Percentiles rank a stretch among this genome's conserved stretches.
These are phyloP conservation scores for Cataglyphis cursor DNA, from an alignment of 2,888 invertebrate species.

Conservation along the genomic window DNA sequence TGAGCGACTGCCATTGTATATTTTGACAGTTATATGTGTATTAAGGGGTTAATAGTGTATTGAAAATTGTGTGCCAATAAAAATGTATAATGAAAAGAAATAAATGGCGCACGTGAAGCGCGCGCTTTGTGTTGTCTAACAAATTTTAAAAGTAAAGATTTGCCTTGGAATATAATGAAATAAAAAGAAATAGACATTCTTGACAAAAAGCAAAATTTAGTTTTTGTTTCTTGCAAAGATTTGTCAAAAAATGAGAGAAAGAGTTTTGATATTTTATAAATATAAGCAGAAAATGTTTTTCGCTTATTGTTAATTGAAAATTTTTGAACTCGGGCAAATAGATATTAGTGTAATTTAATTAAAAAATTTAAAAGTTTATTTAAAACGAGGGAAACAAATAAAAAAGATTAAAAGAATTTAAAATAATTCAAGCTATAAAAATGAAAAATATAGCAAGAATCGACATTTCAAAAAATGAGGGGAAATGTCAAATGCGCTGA, in stretches of 20 bases:
- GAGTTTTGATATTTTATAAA: neutral
- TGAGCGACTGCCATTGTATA: too few species aligned
- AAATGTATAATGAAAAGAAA: too few species aligned
- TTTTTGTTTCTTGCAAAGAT: neutral
- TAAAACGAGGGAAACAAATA: neutral
- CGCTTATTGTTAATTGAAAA: neutral
- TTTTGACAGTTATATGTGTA: too few species aligned
- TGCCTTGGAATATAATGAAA: neutral
- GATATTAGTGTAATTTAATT: neutral
- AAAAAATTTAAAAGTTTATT: neutral
- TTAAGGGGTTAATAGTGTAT: too few species aligned
- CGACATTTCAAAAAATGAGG: neutral
- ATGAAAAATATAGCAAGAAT: conserved; percentile 6
- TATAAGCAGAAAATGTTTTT: neutral
- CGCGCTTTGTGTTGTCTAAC: neutral
- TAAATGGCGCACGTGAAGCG: too few species aligned
- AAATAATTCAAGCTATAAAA: neutral
- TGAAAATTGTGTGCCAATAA: too few species aligned
- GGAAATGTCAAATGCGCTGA: conserved; percentile 18
- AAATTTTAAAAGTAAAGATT: neutral
- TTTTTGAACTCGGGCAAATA: neutral
- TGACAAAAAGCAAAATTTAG: neutral
- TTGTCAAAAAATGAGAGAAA: neutral
- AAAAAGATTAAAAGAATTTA: neutral
- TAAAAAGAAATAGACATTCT: neutral